Conservation (phyloP, 2,888 invertebrate genomes). For the Endotricha flammealis region DNA sequence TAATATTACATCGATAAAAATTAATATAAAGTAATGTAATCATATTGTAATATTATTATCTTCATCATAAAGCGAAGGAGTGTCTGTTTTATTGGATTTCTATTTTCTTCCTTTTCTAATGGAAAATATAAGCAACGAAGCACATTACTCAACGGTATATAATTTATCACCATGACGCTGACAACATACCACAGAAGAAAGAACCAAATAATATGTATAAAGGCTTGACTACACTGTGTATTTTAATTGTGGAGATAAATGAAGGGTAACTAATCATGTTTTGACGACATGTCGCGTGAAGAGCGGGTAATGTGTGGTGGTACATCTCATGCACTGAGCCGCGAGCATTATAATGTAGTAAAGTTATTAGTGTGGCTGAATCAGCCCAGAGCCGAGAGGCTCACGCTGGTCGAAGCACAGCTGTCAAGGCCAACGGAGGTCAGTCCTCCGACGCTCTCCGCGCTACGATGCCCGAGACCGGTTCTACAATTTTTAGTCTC, state of each 20-base stretch:
- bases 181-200: conserved; percentile 11
- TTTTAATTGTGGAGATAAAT: conserved; percentile 39
- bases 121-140: conserved; percentile 8
- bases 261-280: conserved; percentile 55
- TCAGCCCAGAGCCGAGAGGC: conserved; percentile 60
- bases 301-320: conserved; percentile 48
- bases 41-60: background rate
- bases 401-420: conserved; percentile 61
- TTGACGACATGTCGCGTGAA: conserved; percentile 41
- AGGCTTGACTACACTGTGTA: conserved; percentile 19
- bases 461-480: conserved; percentile 70
- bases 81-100: background rate
- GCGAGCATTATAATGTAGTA: conserved; percentile 65
- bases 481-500: conserved; percentile 76
- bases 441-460: conserved; percentile 74
- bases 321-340: conserved; percentile 54
- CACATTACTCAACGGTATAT: conserved; percentile 15
- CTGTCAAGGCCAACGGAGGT: conserved; percentile 78
- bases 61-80: background rate
- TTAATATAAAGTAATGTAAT: background rate
- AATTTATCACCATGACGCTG: conserved; percentile 14
- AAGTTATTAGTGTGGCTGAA: conserved; percentile 73
- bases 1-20: too few relatives aligned
- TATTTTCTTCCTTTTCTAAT: conserved; percentile 2
- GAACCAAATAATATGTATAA: conserved; percentile 17